phyloP scores from a whole-genome alignment of 2,797 vertebrate species.

The Sebastes dallii region DNA sequence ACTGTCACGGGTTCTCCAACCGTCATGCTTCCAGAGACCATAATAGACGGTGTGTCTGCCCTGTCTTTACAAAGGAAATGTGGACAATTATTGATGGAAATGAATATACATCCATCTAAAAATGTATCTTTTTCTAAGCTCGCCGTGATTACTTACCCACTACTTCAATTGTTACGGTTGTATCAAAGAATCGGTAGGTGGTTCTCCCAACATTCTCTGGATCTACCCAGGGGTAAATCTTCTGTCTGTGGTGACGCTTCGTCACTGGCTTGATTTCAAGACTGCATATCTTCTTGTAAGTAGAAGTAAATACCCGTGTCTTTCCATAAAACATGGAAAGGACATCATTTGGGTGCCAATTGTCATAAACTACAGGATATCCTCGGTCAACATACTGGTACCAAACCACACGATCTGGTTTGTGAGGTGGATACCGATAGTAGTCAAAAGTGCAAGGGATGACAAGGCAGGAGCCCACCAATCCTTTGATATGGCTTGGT shows the following conservation, averaged over 20 bases:
- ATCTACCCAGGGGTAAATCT: constrained; percentile 73
- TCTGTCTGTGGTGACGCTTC: constrained; percentile 37
- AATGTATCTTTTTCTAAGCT: background rate
- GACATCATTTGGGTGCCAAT: fast-evolving
- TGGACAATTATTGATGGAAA: background rate
- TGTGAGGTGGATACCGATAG: background rate
- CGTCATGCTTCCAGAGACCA: constrained; percentile 14
- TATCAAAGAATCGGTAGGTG: constrained; percentile 59
- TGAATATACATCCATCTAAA: background rate
- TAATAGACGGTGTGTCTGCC: constrained; percentile 4
- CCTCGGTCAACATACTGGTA: constrained; percentile 37
- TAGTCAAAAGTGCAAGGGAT: constrained; percentile 72
- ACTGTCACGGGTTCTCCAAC: constrained; percentile 53
- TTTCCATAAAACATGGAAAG: constrained; percentile 27
- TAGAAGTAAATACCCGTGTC: background rate
- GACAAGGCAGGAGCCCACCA: constrained; percentile 65
- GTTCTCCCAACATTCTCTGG: constrained; percentile 51
- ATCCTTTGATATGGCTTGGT: constrained; percentile 46
- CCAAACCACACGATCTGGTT: constrained; percentile 63
- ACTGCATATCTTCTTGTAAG: constrained; percentile 4
- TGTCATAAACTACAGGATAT: constrained; percentile 71
- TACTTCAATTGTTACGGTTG: constrained; percentile 60
- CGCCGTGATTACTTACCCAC: constrained; percentile 23
- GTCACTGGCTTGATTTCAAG: constrained; percentile 50
- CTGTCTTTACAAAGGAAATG: constrained; percentile 17